Evolutionary conservation across 1,140 invertebrate species (phyloP).

Genomic region (Thaumetopoea pityocampa): DNA sequence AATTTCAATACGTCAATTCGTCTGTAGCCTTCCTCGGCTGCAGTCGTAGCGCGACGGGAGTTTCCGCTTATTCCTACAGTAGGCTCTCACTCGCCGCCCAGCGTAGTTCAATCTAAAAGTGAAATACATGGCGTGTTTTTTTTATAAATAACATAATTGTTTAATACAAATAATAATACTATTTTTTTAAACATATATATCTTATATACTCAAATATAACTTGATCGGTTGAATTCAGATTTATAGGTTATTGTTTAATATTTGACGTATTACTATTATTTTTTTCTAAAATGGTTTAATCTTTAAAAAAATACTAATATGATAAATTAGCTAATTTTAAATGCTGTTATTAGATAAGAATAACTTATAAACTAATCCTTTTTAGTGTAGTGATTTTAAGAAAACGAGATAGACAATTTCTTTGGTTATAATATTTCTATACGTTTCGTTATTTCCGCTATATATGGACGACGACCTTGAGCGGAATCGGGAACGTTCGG

Average conservation of each 20-base stretch:
- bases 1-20: slow-evolving; percentile 64
- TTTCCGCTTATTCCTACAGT: slow-evolving; percentile 36
- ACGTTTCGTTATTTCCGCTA: slow-evolving; percentile 74
- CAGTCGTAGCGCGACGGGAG: slow-evolving; percentile 36
- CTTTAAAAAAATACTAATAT: slow-evolving; percentile 31
- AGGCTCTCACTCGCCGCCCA: slow-evolving; percentile 37
- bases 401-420: slow-evolving; percentile 69
- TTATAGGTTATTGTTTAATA: no score
- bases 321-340: slow-evolving; percentile 26
- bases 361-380: slow-evolving; percentile 44
- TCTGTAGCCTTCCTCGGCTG: slow-evolving; percentile 44
- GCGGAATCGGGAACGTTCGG: slow-evolving; percentile 39
- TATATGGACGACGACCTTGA: slow-evolving; percentile 52
- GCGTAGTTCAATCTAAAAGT: slow-evolving; percentile 52
- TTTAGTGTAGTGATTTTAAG: slow-evolving; percentile 47
- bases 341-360: slow-evolving; percentile 38
- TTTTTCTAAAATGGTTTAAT: slow-evolving; percentile 1
- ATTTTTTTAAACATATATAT: no score
- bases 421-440: slow-evolving; percentile 70
- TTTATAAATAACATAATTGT: slow-evolving; percentile 31
- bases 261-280: no score
- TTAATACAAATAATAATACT: not conserved
- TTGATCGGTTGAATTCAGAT: no score
- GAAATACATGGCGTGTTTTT: no score
- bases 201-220: no score